Evolutionary conservation across 1,140 invertebrate species (phyloP), one percentile per base, ranked within the genome.

Genomic region (Drosophila pseudoananassae): DNA sequence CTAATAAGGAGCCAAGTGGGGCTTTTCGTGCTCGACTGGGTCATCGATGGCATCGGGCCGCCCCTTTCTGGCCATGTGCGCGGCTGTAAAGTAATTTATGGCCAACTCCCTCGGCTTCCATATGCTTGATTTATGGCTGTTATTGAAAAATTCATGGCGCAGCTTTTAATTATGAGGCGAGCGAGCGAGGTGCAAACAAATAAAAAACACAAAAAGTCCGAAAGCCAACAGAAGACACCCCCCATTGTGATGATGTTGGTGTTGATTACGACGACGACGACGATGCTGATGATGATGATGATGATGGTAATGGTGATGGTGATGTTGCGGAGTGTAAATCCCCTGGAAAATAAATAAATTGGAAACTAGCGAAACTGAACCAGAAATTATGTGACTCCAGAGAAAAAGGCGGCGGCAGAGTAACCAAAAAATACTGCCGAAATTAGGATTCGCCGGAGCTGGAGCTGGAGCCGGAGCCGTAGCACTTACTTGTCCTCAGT

Each of bases 71-170:
- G 40, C 15, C 40, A 2, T 17, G 40, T 14, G 40, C 15, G 4
- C 38, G 25, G 45, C 51, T 61, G 43, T 66, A 74, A 83, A 78
- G 87, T 90, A 84, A 90, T 90, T 90, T 90, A 90, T 89, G 81
- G 78, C 78, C 54, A 72, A 50, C 73, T 90, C 88, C 89, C 89
- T 54, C 61, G 84, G 78, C 80, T 80, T 90, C 73, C 88, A 90
- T 90, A 82, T 85, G 77, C 78, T 69, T 90, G 89, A 90, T 90
- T 90, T 90, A 90, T 90, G 66, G 88, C 78, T 85, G 89, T 90
- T 90, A 90, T 90, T 90, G 89, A 90, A 90, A 90, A 90, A 85
- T 90, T 89, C 82, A 55, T 84, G 71, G 72, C 80, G 87, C 76
- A 64, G 71, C 85, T 90, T 90, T 90, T 90, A 90, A 90, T 90